Percentiles rank a stretch among this genome's conserved stretches.
Conservation (phyloP, 2,113 vertebrate species). For the Centropus unirufus region DNA sequence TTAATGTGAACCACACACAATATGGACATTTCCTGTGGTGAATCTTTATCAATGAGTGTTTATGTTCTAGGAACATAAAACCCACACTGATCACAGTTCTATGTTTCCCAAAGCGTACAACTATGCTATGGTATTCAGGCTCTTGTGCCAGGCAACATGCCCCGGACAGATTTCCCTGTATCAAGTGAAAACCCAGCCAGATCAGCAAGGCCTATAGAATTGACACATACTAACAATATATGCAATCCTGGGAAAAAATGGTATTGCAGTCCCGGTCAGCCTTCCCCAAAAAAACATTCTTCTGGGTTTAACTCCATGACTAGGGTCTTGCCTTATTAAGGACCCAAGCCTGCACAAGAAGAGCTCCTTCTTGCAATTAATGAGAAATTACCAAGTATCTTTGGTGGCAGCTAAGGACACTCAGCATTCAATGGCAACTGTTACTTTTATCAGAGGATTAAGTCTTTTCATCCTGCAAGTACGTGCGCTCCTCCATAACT, state of each 20-base stretch:
- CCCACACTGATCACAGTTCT: background rate
- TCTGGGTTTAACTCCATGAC: background rate
- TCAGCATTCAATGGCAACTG: background rate
- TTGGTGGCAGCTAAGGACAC: constrained; percentile 11
- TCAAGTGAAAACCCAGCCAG: background rate
- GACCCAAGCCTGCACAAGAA: background rate
- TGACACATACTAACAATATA: background rate
- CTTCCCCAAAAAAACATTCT: background rate
- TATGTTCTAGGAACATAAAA: background rate
- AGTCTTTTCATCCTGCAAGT: background rate
- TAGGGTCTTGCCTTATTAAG: background rate
- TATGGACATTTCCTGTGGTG: background rate
- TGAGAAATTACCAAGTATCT: background rate
- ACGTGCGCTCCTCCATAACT: background rate
- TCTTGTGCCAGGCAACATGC: background rate
- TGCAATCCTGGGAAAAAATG: background rate
- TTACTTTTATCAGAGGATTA: constrained; percentile 7
- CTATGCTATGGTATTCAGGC: background rate
- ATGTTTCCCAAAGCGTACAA: background rate
- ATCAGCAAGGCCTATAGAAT: background rate
- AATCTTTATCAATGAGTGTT: background rate
- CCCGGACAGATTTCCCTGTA: background rate
- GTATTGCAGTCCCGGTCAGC: background rate
- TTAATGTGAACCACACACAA: background rate
- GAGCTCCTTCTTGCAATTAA: background rate